Conservation (phyloP, 2,113 vertebrate genomes). For the Tychaedon coryphoeus region DNA sequence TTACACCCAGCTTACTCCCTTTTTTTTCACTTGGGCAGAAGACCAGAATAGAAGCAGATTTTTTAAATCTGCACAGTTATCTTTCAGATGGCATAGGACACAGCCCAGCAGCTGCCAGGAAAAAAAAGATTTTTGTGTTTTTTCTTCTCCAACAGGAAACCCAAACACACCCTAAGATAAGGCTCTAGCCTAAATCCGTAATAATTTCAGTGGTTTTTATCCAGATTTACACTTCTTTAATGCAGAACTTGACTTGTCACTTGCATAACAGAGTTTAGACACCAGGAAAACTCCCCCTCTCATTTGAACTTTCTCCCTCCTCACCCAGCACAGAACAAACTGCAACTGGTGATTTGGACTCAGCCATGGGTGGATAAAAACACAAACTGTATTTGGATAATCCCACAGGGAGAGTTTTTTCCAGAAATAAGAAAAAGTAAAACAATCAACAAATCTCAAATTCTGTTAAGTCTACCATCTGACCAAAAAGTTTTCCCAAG, state of each 20-base stretch:
- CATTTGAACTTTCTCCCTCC: neutral
- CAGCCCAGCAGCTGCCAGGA: neutral
- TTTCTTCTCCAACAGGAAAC: neutral
- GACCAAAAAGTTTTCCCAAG: neutral
- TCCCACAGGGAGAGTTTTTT: too few species aligned
- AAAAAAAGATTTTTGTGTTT: neutral
- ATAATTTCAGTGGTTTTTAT: conserved; percentile 12
- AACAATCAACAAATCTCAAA: rapidly evolving
- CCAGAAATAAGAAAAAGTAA: neutral
- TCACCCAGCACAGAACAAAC: neutral
- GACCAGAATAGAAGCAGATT: neutral
- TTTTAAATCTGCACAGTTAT: neutral
- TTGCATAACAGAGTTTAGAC: conserved; percentile 38
- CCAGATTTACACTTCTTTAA: conserved; percentile 48
- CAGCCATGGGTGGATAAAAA: neutral
- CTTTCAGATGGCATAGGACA: neutral
- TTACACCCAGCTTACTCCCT: neutral
- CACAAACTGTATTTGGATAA: neutral
- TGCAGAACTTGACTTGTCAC: neutral
- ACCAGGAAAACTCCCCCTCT: neutral
- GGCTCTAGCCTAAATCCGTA: neutral
- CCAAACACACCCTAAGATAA: conserved; percentile 22
- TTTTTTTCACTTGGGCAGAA: neutral
- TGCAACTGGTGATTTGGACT: neutral
- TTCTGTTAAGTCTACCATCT: neutral